Evolutionary conservation across 2,113 vertebrate genomes (phyloP).

Genomic region (Argyrosomus japonicus): DNA sequence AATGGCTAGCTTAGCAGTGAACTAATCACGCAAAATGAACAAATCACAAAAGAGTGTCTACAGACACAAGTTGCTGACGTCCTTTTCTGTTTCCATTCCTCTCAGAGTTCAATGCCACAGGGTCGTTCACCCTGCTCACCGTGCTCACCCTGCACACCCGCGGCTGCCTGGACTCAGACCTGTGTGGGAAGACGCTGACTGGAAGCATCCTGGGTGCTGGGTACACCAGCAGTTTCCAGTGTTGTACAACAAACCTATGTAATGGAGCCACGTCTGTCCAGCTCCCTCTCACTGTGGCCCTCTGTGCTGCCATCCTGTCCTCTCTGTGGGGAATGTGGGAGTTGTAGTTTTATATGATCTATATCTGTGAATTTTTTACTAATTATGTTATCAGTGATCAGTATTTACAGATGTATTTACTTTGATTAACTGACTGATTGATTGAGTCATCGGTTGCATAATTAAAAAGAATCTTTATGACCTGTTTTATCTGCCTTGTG

Average conservation of each 20-base stretch:
- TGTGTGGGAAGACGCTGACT: conserved; percentile 44
- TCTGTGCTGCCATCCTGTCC: conserved; percentile 47
- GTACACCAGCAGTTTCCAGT: conserved; percentile 47
- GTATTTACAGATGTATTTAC: no score
- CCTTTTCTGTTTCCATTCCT: background rate
- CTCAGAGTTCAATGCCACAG: conserved; percentile 61
- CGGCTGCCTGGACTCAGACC: conserved; percentile 63
- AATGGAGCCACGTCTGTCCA: conserved; percentile 60
- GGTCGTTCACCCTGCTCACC: no score
- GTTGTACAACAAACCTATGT: conserved; percentile 61
- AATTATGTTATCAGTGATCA: no score
- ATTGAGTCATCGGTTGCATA: no score
- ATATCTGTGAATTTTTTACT: no score
- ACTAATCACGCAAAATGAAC: no score
- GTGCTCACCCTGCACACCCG: conserved; percentile 16
- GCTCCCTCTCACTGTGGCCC: conserved; percentile 49
- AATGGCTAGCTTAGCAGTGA: no score
- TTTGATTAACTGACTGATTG: no score
- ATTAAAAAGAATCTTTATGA: no score
- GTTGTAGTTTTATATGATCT: background rate
- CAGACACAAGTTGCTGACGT: background rate
- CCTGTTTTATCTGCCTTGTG: no score
- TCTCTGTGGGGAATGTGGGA: conserved; percentile 44
- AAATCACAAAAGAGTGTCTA: no score
- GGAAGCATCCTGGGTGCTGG: conserved; percentile 6